Percentiles rank a stretch among this genome's conserved stretches.
phyloP scores from a whole-genome alignment of 2,113 vertebrate genomes.

The Periophthalmus modestus region DNA sequence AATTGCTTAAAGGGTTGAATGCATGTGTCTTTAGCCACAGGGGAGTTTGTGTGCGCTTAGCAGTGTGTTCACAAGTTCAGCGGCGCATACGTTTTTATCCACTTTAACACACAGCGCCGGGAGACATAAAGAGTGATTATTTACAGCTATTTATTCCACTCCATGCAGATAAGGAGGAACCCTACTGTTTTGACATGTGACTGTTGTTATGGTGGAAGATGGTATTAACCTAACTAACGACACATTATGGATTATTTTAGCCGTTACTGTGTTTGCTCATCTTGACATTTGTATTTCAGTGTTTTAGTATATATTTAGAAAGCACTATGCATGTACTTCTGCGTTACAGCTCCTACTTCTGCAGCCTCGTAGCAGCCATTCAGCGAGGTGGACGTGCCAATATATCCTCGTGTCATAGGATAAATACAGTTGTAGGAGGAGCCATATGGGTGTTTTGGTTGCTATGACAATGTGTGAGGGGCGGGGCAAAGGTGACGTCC shows the following conservation, averaged over 20 bases:
- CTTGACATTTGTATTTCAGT: too few species aligned
- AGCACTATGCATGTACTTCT: too few species aligned
- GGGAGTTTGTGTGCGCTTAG: constrained; percentile 17
- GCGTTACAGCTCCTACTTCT: too few species aligned
- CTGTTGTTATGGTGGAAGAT: background rate
- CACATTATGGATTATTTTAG: too few species aligned
- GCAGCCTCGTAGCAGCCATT: too few species aligned
- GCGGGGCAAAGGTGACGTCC: too few species aligned
- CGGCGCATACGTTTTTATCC: constrained; percentile 13
- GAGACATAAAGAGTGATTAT: constrained; percentile 30
- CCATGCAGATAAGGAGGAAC: constrained; percentile 18
- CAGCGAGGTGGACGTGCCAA: too few species aligned
- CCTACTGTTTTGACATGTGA: background rate
- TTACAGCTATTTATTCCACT: constrained; percentile 31
- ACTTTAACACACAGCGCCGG: constrained; percentile 1
- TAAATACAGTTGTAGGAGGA: too few species aligned
- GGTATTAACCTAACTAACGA: background rate
- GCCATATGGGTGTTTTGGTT: too few species aligned
- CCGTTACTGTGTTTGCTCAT: background rate
- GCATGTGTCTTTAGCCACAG: constrained; percentile 28
- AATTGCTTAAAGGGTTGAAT: constrained; percentile 62
- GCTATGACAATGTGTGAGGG: too few species aligned
- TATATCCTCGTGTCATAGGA: too few species aligned
- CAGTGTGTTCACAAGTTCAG: constrained; percentile 45
- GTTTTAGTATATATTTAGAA: too few species aligned